A percentile compares a stretch with the other conserved stretches of the same genome.
These are phyloP conservation scores for Cataglyphis hispanica DNA, from an alignment of 1,140 invertebrate species.

Conservation along the genomic window DNA sequence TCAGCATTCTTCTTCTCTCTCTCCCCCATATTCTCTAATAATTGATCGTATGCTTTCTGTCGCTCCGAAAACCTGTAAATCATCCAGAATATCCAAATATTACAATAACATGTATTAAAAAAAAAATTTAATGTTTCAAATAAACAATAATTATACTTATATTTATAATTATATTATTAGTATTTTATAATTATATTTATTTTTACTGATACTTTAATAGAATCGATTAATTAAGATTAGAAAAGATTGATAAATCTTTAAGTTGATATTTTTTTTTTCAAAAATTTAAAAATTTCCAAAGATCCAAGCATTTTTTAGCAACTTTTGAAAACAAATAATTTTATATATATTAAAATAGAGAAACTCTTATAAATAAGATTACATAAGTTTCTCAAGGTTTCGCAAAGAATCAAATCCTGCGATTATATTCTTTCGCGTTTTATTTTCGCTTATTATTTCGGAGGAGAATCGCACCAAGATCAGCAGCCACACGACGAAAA, in stretches of 20 bases:
- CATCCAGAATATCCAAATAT: too few species aligned
- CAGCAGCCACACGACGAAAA: slow-evolving; percentile 68
- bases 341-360: not conserved
- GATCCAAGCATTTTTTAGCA: not conserved
- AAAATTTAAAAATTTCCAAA: not conserved
- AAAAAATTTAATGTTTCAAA: not conserved
- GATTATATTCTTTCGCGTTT: not conserved
- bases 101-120: not conserved
- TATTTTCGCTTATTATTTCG: not conserved
- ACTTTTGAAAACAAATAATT: not conserved
- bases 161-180: not conserved
- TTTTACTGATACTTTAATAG: not conserved
- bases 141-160: not conserved
- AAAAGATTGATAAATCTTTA: not conserved
- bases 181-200: not conserved
- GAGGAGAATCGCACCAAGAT: slow-evolving; percentile 69
- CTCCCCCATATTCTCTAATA: slow-evolving; percentile 52
- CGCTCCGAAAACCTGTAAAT: slow-evolving; percentile 66
- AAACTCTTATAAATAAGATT: not conserved
- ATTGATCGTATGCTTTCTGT: slow-evolving; percentile 65
- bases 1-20: slow-evolving; percentile 55
- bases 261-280: not conserved
- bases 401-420: not conserved
- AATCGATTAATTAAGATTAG: not conserved
- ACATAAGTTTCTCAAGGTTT: not conserved